Conservation (phyloP, 2,113 vertebrate genomes). For the Leptosomus discolor region DNA sequence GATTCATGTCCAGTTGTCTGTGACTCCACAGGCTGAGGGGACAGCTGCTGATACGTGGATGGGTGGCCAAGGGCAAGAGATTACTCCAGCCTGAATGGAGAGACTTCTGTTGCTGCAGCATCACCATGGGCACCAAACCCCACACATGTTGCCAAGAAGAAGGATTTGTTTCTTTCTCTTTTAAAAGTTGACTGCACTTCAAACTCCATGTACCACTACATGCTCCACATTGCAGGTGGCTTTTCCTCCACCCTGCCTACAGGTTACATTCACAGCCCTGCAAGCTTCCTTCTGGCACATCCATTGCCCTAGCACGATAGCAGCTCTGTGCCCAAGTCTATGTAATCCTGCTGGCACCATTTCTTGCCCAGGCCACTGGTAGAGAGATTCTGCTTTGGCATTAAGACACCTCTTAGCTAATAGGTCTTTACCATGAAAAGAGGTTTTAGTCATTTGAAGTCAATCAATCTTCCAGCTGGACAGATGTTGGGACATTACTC, state of each 20-base stretch:
- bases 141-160: background rate
- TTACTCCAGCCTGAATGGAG: background rate
- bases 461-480: background rate
- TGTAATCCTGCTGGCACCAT: background rate
- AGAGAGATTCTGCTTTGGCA: background rate
- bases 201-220: background rate
- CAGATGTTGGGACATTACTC: background rate
- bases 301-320: background rate
- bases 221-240: background rate
- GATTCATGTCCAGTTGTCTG: background rate
- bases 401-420: background rate
- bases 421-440: background rate
- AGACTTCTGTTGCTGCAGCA: background rate
- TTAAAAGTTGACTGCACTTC: background rate
- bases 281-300: background rate
- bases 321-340: background rate
- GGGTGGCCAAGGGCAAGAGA: background rate
- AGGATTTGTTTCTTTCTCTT: background rate
- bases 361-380: background rate
- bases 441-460: background rate
- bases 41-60: background rate
- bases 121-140: background rate
- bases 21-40: background rate
- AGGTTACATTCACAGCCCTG: background rate
- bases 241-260: background rate